phyloP scores from a whole-genome alignment of 2,888 invertebrate species.

The Drosophila mimica region DNA sequence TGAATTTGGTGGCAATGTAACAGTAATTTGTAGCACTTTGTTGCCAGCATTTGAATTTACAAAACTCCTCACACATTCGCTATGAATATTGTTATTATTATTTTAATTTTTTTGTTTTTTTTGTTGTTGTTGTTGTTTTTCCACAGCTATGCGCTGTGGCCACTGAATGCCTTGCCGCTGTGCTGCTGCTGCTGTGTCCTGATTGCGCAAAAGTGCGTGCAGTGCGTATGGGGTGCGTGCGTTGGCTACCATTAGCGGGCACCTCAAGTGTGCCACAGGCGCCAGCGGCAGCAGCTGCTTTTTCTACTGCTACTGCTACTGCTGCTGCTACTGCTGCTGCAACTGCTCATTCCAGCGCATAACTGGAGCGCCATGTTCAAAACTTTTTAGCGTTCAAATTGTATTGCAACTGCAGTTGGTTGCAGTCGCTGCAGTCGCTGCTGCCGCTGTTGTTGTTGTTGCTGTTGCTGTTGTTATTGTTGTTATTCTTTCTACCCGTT shows the following conservation, averaged over 20 bases:
- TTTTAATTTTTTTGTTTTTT: conserved; percentile 1
- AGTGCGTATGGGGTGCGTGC: conserved; percentile 60
- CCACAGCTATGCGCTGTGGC: conserved; percentile 4
- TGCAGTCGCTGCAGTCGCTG: conserved; percentile 34
- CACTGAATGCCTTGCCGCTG: conserved; percentile 10
- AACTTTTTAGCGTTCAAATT: conserved; percentile 78
- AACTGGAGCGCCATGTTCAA: conserved; percentile 78
- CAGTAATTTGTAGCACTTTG: conserved; percentile 51
- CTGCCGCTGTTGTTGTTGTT: conserved; percentile 34
- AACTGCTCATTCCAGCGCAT: conserved; percentile 72
- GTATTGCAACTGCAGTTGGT: conserved; percentile 67
- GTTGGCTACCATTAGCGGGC: conserved; percentile 27
- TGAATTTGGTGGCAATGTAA: conserved; percentile 45
- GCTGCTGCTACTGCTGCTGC: conserved; percentile 24
- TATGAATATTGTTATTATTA: conserved; percentile 5
- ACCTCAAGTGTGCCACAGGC: conserved; percentile 63
- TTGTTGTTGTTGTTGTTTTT: conserved; percentile 16
- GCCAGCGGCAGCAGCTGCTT: conserved; percentile 19
- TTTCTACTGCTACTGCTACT: conserved; percentile 15
- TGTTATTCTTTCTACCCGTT: conserved; percentile 53
- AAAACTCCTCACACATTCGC: conserved; percentile 31
- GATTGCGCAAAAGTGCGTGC: conserved; percentile 78
- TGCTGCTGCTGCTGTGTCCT: conserved; percentile 50
- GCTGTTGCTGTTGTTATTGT: conserved; percentile 31
- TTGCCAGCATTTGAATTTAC: conserved; percentile 37